Base-by-base conservation (phyloP, 2,113 vertebrate species). In the Drymodes brunneopygia region DNA sequence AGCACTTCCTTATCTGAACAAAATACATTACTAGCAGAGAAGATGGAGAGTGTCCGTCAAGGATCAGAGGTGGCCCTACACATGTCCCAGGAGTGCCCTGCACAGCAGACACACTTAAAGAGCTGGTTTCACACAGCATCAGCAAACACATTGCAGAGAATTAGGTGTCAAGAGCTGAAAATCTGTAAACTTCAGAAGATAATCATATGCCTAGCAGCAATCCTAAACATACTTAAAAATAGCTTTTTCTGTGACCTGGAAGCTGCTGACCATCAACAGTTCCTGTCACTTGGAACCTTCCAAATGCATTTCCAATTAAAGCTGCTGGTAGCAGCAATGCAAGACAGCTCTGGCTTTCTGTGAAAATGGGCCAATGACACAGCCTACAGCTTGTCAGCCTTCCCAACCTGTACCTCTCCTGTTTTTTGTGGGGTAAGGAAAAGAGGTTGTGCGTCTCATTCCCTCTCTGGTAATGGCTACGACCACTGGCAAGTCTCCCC, bases 121-220 rank as follows among this genome's bases (percentile, higher is more conserved):
- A 38, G 51, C 25, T 28, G 22, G 35, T 81, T 84, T 89, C 72
- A 64, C 69, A 51, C 58, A n/a, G 48, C 53, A 60, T 29, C 56
- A 65, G 44, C 56, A 92, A 54, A 16, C 27, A 62, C 62, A 38
- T 15, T 81, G 75, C 28, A 88, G 88, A 88, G 31, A 88, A 83
- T 95, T 91, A 94, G 29, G 53, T 81, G 82, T 45, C 58, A 56
- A 40, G 56, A 61, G 27, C 54, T 23, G 64, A 88, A 95, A 95
- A 92, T 44, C 85, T 92, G 81, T 56, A 73, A 87, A 65, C 23
- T 72, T 87, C 71, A 86, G 54, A 80, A 79, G 56, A 60, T 42
- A 79, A 88, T 58, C 60, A 66, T 20, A 14, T 77, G 47, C 73
- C 72, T 92, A 90, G 84, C 44, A 81, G 45, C 23, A 80, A 78